A percentile compares a stretch with the other conserved stretches of the same genome.
Evolutionary conservation across 1,140 invertebrate genomes (phyloP).

Genomic region (Aphelenchoides besseyi): DNA sequence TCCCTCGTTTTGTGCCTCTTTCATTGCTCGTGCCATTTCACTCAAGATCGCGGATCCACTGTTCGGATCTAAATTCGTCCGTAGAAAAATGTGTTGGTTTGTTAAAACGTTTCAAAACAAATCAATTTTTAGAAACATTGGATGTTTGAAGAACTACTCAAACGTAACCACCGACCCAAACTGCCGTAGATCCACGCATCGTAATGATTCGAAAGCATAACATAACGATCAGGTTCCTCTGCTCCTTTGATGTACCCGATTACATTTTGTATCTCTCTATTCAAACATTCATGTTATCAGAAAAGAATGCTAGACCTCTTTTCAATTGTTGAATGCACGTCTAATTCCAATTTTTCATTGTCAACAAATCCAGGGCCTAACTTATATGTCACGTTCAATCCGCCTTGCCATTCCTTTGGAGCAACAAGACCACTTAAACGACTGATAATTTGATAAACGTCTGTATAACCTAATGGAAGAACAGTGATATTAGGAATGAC

Average conservation of each 20-base stretch:
- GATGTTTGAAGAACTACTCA: too few species aligned
- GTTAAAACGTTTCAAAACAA: slow-evolving; percentile 43
- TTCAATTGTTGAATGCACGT: slow-evolving; percentile 50
- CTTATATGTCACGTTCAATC: slow-evolving; percentile 60
- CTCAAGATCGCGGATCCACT: slow-evolving; percentile 66
- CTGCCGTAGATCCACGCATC: slow-evolving; percentile 68
- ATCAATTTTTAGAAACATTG: neutral
- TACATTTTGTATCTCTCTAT: slow-evolving; percentile 16
- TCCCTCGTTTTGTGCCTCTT: slow-evolving; percentile 52
- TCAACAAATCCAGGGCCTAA: slow-evolving; percentile 40
- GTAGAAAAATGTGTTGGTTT: slow-evolving; percentile 68
- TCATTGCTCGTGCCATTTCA: slow-evolving; percentile 66
- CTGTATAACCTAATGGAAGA: slow-evolving; percentile 56
- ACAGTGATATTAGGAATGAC: slow-evolving; percentile 56
- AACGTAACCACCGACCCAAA: too few species aligned
- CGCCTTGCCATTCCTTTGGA: slow-evolving; percentile 57
- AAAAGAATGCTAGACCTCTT: slow-evolving; percentile 26
- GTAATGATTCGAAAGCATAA: slow-evolving; percentile 62
- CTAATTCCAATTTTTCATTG: slow-evolving; percentile 36
- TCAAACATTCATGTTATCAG: neutral
- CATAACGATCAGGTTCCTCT: slow-evolving; percentile 4
- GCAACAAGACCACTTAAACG: slow-evolving; percentile 41
- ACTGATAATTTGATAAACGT: slow-evolving; percentile 52
- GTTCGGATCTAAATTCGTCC: slow-evolving; percentile 59
- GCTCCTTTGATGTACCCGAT: neutral